Conservation (phyloP, 2,113 vertebrate species). For the Pseudopipra pipra region DNA sequence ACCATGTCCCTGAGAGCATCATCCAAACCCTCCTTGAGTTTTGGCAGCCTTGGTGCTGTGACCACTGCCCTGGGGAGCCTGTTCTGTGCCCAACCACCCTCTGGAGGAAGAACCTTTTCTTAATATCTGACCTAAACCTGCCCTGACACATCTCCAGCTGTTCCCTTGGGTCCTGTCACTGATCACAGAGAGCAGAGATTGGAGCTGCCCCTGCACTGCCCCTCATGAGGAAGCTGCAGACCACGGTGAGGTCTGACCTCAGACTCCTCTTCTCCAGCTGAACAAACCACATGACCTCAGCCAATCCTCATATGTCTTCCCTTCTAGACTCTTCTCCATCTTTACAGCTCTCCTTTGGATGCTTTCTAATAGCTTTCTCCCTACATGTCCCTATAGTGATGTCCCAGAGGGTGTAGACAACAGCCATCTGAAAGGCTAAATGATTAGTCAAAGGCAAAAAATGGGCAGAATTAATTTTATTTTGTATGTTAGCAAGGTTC, state of each 20-base stretch:
- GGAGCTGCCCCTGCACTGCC: neutral
- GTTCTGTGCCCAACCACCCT: neutral
- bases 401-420: neutral
- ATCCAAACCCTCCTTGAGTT: neutral
- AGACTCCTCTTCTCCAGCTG: neutral
- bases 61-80: neutral
- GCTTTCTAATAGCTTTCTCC: neutral
- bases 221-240: neutral
- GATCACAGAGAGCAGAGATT: fast-evolving
- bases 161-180: fast-evolving
- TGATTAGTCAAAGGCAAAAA: neutral
- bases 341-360: no score
- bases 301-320: neutral
- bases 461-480: neutral
- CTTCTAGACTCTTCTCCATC: neutral
- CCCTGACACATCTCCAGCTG: fast-evolving
- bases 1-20: fast-evolving
- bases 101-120: neutral
- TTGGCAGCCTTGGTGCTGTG: fast-evolving
- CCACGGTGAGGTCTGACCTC: neutral
- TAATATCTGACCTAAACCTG: fast-evolving
- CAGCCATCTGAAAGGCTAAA: neutral
- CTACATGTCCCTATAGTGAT: neutral
- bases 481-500: neutral
- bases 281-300: neutral